Percentiles rank a stretch among this genome's conserved stretches.
Evolutionary conservation across 2,888 invertebrate species (phyloP).

Genomic region (Gastracanthus pulcherrimus): DNA sequence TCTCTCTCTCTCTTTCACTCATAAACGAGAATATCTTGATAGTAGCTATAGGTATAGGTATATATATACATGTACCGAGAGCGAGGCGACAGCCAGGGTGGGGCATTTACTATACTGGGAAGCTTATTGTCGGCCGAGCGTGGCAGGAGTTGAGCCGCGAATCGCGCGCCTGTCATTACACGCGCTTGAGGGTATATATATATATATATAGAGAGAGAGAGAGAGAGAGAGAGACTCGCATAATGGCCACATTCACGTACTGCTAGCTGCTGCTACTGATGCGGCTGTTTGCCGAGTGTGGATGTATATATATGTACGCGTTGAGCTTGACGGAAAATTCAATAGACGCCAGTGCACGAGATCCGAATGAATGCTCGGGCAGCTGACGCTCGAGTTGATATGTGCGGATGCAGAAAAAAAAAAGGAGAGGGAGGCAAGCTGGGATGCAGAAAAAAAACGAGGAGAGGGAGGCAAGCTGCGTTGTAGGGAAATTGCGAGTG

Average conservation of each 20-base stretch:
- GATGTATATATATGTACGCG: neutral
- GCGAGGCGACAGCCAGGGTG: too few species aligned
- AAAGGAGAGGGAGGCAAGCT: too few species aligned
- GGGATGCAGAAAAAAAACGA: too few species aligned
- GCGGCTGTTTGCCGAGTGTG: neutral
- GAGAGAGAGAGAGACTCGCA: constrained; percentile 1
- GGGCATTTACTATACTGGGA: constrained; percentile 30
- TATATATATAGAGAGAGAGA: neutral
- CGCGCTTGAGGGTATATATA: neutral
- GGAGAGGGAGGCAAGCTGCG: too few species aligned
- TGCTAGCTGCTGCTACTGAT: too few species aligned
- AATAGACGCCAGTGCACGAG: constrained; percentile 6
- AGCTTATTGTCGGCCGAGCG: constrained; percentile 14
- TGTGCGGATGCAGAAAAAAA: neutral
- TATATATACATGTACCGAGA: neutral
- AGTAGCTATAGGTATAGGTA: neutral
- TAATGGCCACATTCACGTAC: constrained; percentile 38
- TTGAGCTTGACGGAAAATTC: constrained; percentile 14
- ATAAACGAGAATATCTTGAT: neutral
- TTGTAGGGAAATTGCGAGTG: too few species aligned
- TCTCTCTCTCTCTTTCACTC: neutral
- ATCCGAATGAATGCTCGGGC: constrained; percentile 2
- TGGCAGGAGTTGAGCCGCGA: neutral
- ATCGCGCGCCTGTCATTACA: constrained; percentile 41
- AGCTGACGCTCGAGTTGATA: neutral